Base-by-base conservation (phyloP, 2,888 invertebrate genomes). In the Chironomus tentans region DNA sequence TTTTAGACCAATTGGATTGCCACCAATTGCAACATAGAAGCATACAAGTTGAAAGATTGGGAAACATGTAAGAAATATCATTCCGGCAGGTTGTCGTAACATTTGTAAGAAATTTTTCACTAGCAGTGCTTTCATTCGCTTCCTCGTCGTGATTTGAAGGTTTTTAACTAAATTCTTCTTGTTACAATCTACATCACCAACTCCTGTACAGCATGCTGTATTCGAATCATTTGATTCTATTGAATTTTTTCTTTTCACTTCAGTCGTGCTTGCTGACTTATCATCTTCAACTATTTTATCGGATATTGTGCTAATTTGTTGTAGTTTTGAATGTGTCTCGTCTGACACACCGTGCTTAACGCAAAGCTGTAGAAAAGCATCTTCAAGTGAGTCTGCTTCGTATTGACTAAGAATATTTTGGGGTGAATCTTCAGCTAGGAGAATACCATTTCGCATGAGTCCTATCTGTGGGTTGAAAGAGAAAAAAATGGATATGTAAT, bases 381-480 rank as follows among this genome's bases (percentile, higher is more conserved):
- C 93, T 82, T 97, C 97, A 47, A 97, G 85, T 0, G 91, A 90
- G 65, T 88, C 86, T 70, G 90, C 90, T 79, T 91, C 88, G 80
- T 90, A 92, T 78, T 86, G 85, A 3, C 86, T 82, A 79, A 96
- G 86, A 13, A 97, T 87, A 77, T 88, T 87, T 10, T 84, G 84
- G 0, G 97, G 97, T 0, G 92, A 88, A 78, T 93, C 91, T 84
- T 97, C 96, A 0, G 94, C 95, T 76, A 97, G 82, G 22, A 97
- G 85, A 77, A 90, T 88, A 0, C 97, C 97, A 79, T 90, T 91
- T 78, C 97, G 87, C 87, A 97, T 91, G 71, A 97, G 85, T 61
- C 97, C 97, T 81, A 97, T 95, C 95, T 95, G 81, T 15, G 15
- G 48, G 68, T 62, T 71, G 2, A 10, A 38, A 10, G 38, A 4